Conservation (phyloP, 2,797 vertebrate species). For the Lates japonicus region DNA sequence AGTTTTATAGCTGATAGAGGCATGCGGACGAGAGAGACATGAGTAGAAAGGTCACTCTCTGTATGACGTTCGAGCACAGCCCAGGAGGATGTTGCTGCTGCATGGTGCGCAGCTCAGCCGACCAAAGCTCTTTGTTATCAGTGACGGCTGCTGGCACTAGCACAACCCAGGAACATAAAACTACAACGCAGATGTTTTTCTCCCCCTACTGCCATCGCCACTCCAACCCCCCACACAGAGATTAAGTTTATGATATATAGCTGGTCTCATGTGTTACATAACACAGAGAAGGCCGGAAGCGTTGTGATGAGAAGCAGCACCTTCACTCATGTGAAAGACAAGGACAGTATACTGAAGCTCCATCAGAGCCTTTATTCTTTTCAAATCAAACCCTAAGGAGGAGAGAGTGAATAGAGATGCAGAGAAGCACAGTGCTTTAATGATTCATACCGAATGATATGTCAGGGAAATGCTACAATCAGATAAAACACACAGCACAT, state of each 20-base stretch:
- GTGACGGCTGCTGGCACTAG: constrained; percentile 17
- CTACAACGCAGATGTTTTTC: constrained; percentile 22
- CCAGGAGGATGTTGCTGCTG: constrained; percentile 2
- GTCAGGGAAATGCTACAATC: background rate
- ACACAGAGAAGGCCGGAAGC: constrained; percentile 46
- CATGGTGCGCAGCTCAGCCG: background rate
- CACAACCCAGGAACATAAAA: constrained; percentile 31
- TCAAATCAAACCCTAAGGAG: constrained; percentile 11
- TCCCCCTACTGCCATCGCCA: constrained; percentile 27
- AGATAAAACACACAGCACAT: no score
- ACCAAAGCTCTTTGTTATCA: constrained; percentile 26
- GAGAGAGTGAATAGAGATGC: constrained; percentile 6
- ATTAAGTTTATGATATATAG: constrained; percentile 57
- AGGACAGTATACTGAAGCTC: constrained; percentile 22
- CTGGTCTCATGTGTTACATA: constrained; percentile 61
- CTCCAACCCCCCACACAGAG: constrained; percentile 51
- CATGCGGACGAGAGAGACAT: background rate
- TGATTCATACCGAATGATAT: background rate
- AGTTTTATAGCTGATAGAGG: background rate
- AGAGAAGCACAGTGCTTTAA: background rate
- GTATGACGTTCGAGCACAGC: background rate
- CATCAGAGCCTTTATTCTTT: constrained; percentile 22
- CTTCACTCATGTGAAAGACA: constrained; percentile 42
- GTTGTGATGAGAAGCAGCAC: constrained; percentile 45
- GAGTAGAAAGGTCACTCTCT: background rate